A percentile compares a stretch with the other conserved stretches of the same genome.
phyloP scores from a whole-genome alignment of 1,140 invertebrate genomes.

The Nasonia longicornis region DNA sequence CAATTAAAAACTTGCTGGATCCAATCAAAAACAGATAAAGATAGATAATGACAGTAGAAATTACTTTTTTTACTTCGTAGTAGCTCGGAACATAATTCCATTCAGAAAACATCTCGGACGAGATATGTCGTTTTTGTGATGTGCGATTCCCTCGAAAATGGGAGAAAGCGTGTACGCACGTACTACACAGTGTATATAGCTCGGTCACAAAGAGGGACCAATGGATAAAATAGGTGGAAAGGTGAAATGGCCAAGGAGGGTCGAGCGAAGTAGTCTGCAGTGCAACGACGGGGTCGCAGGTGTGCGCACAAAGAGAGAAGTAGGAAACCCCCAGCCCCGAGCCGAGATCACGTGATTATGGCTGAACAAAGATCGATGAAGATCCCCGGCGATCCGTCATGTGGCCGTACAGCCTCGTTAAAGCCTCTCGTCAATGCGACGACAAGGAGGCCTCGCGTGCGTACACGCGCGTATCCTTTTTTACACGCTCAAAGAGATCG shows the following conservation, averaged over 20 bases:
- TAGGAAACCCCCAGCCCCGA: background rate
- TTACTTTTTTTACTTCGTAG: too few relatives aligned
- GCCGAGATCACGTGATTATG: constrained; percentile 48
- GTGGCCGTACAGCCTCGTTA: constrained; percentile 9
- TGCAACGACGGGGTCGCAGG: background rate
- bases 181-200: background rate
- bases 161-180: too few relatives aligned
- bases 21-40: too few relatives aligned
- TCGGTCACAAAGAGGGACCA: background rate
- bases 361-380: constrained; percentile 46
- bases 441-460: constrained; percentile 11
- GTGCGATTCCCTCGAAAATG: too few relatives aligned
- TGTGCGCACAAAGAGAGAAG: background rate
- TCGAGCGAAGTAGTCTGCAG: background rate
- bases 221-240: background rate
- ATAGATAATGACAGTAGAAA: too few relatives aligned
- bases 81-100: too few relatives aligned
- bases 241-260: constrained; percentile 3
- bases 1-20: too few relatives aligned
- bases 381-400: constrained; percentile 34
- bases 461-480: background rate
- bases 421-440: constrained; percentile 8
- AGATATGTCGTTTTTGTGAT: too few relatives aligned
- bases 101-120: too few relatives aligned
- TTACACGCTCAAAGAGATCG: constrained; percentile 37